Evolutionary conservation across 1,140 invertebrate genomes (phyloP).

Genomic region (Solenopsis fugax): DNA sequence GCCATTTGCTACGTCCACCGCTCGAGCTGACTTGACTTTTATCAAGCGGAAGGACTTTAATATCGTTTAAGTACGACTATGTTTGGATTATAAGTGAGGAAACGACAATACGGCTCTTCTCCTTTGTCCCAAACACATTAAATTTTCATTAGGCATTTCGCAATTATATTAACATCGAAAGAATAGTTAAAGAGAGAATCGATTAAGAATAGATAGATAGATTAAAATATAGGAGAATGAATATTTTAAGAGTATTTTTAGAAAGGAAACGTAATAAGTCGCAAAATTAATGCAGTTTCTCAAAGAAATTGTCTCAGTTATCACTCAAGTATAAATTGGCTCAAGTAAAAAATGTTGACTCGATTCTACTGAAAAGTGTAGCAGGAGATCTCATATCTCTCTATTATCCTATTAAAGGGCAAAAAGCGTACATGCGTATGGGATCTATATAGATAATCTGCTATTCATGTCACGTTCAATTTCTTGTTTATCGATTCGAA

Average conservation of each 20-base stretch:
- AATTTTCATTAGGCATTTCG: slow-evolving; percentile 56
- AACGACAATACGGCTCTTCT: slow-evolving; percentile 23
- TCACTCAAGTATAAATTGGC: background rate
- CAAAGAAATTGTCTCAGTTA: background rate
- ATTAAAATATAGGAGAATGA: slow-evolving; percentile 4
- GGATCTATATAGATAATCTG: slow-evolving; percentile 25
- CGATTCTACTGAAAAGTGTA: background rate
- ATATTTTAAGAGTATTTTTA: slow-evolving; percentile 2
- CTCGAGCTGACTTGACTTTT: slow-evolving; percentile 39
- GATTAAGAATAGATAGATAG: background rate
- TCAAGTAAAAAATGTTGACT: background rate
- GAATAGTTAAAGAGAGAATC: background rate
- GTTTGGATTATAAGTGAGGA: slow-evolving; percentile 49
- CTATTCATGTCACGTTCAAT: slow-evolving; percentile 66
- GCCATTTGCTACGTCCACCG: slow-evolving; percentile 40
- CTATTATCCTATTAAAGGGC: slow-evolving; percentile 35
- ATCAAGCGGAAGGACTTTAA: slow-evolving; percentile 51
- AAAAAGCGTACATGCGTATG: slow-evolving; percentile 15
- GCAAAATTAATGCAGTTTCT: background rate
- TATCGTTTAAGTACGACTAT: slow-evolving; percentile 36
- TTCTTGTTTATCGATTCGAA: slow-evolving; percentile 72
- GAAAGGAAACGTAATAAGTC: background rate
- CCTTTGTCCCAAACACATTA: slow-evolving; percentile 40
- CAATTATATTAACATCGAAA: slow-evolving; percentile 37
- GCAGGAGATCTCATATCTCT: background rate